Evolutionary conservation across 2,888 invertebrate genomes (phyloP), one percentile per base, ranked within the genome.

Genomic region (Macroteleia sp.): DNA sequence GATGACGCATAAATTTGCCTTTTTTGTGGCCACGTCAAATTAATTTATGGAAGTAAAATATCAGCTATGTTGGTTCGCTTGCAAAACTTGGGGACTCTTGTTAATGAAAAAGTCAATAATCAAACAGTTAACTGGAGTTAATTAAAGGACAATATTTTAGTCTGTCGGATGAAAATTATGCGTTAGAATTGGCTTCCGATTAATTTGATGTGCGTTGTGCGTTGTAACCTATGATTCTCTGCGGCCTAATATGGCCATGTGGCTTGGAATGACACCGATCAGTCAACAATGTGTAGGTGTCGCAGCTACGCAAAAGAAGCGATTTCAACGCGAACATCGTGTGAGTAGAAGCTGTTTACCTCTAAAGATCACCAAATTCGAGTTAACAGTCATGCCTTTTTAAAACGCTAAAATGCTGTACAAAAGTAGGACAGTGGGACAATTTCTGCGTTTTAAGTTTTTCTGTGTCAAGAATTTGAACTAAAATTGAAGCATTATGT

Each of bases 231-330:
- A 69, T 69, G 69, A 69, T 64, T 70, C 59, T 41, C 52, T 39
- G 36, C 64, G 39, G 69, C 77, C 73, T 69, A 73, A 74, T 74
- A 78, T 78, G 77, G 77, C 64, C 52, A 59, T 74, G 77, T 64
- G 67, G 69, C 67, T 56, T 42, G 56, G 56, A 61, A 52, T 54
- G 73, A 74, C 73, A 77, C 44, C 69, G 62, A 62, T 73, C 69
- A 73, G 66, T 67, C 62, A 56, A 57, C 54, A 14, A 14, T 10
- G 76, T 64, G 77, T 77, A 67, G 77, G 78, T 69, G 77, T 62
- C 32, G 42, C 42, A 42, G 73, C 78, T 54, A 78, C 70, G 73
- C 73, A 46, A 67, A 77, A 73, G 61, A 62, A 57, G 69, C 36
- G 48, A 69, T 62, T 50, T 22, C 52, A 41, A 4, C 39, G 61